A percentile compares a stretch with the other conserved stretches of the same genome.
Evolutionary conservation across 2,113 vertebrate genomes (phyloP).

Genomic region (Zapus hudsonius): DNA sequence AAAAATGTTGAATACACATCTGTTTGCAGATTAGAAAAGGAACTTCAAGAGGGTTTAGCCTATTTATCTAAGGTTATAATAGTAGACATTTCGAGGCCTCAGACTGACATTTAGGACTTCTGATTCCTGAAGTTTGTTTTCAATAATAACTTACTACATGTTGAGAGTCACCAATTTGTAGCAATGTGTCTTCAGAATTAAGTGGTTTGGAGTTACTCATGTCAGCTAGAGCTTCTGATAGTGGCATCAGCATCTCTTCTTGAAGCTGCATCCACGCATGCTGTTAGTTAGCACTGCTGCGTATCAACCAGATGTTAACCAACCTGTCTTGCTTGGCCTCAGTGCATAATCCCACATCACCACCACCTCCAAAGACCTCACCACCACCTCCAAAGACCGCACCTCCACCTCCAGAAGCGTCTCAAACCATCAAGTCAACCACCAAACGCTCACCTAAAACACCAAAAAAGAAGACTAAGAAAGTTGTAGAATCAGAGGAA

Average conservation of each 20-base stretch:
- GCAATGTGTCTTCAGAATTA: background rate
- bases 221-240: background rate
- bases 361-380: slow-evolving; percentile 64
- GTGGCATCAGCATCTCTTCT: background rate
- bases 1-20: slow-evolving; percentile 14
- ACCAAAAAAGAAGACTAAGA: slow-evolving; percentile 78
- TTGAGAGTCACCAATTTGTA: background rate
- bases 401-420: slow-evolving; percentile 59
- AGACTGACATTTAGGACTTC: background rate
- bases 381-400: slow-evolving; percentile 63
- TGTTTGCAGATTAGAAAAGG: background rate
- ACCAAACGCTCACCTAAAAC: slow-evolving; percentile 83
- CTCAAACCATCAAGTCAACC: slow-evolving; percentile 78
- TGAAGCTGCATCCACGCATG: background rate
- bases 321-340: slow-evolving; percentile 78
- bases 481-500: slow-evolving; percentile 82
- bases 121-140: background rate
- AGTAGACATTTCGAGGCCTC: background rate
- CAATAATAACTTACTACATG: background rate
- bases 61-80: background rate
- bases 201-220: background rate
- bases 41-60: background rate
- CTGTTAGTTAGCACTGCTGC: slow-evolving; percentile 18
- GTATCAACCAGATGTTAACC: slow-evolving; percentile 60
- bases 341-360: slow-evolving; percentile 71